Evolutionary conservation across 2,113 vertebrate species (phyloP).

Genomic region (Cephalopterus ornatus): DNA sequence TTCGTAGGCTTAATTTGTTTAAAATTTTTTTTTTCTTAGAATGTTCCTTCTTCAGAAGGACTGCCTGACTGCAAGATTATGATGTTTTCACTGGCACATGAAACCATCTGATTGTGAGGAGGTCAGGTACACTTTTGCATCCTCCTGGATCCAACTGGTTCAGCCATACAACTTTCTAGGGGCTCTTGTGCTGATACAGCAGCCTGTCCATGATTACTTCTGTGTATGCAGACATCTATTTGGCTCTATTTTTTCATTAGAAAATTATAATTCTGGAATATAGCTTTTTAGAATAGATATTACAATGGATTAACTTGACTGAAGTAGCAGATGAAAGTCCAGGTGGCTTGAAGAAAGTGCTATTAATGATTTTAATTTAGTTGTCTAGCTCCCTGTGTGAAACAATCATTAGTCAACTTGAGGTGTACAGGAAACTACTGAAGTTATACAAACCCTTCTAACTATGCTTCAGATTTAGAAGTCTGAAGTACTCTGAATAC

Average conservation of each 20-base stretch:
- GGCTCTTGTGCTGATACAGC: neutral
- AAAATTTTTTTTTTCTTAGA: neutral
- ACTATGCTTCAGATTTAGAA: neutral
- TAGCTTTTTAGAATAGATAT: neutral
- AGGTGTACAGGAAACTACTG: neutral
- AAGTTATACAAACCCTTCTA: neutral
- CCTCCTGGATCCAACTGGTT: neutral
- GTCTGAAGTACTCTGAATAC: neutral
- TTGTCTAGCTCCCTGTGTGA: neutral
- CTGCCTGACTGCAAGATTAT: neutral
- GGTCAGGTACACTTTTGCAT: neutral
- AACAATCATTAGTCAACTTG: neutral
- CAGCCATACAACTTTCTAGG: neutral
- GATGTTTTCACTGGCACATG: neutral
- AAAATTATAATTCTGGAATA: neutral
- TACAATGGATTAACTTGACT: neutral
- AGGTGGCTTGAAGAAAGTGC: neutral
- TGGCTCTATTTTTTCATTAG: neutral
- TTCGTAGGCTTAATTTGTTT: neutral
- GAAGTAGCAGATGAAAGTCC: neutral
- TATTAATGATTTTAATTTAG: neutral
- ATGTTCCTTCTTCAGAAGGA: neutral
- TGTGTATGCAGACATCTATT: rapidly evolving
- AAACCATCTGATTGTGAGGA: neutral
- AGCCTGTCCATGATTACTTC: neutral